Percentiles rank a stretch among this genome's conserved stretches.
phyloP scores from a whole-genome alignment of 2,888 invertebrate genomes.

The Acronicta psi region DNA sequence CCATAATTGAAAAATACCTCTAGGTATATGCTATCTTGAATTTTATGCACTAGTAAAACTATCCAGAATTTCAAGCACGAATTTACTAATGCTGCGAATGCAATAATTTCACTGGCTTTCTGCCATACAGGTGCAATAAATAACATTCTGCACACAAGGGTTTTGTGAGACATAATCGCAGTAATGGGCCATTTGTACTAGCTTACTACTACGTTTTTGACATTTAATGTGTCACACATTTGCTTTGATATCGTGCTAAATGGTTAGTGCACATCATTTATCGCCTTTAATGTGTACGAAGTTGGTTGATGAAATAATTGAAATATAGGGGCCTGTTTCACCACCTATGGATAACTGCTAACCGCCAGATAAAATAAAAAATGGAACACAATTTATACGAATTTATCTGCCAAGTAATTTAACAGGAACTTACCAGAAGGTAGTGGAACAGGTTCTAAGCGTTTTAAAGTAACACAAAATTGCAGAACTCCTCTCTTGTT shows the following conservation, averaged over 20 bases:
- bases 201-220: constrained; percentile 19
- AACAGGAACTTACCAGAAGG: too few relatives aligned
- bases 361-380: too few relatives aligned
- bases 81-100: constrained; percentile 2
- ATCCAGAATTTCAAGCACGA: background rate
- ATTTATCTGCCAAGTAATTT: too few relatives aligned
- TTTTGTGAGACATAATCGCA: constrained; percentile 17
- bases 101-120: constrained; percentile 29
- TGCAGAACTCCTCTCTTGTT: too few relatives aligned
- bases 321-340: too few relatives aligned
- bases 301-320: background rate
- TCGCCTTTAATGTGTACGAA: background rate
- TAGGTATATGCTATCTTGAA: too few relatives aligned
- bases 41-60: background rate
- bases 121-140: constrained; percentile 28
- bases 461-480: too few relatives aligned
- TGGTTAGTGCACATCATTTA: background rate
- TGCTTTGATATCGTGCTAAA: constrained; percentile 18
- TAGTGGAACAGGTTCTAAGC: too few relatives aligned
- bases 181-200: constrained; percentile 28
- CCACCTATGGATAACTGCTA: too few relatives aligned
- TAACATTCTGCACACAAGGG: constrained; percentile 18
- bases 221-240: constrained; percentile 16
- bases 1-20: too few relatives aligned
- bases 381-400: too few relatives aligned